Base-by-base conservation (phyloP, 1,140 invertebrate species). In the Neelides sp. region DNA sequence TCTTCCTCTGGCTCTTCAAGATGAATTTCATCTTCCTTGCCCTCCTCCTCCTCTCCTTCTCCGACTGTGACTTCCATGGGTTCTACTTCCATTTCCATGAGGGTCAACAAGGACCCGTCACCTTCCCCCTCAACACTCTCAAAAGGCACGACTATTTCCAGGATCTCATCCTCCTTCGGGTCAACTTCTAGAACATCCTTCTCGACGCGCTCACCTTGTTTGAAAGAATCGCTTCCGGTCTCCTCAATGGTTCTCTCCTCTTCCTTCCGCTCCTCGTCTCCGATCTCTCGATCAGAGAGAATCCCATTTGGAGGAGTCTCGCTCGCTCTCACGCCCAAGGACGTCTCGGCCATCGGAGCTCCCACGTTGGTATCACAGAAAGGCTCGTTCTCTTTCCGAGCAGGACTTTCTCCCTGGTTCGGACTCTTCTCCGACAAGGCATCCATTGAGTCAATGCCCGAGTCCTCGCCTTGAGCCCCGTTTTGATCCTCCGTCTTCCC, bases 381-480 rank as follows among this genome's bases (percentile, higher is more conserved):
- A 19, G 23, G 37, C 27, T 61, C 59, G 46, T 30, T 43, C 39
- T 65, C 64, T 54, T 67, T 67, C 13, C 66, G 59, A 53, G 64
- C 64, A 15, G 74, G 74, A 56, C 73, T 74, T 61, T 77, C 75
- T 24, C 75, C 80, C 64, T 90, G 85, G 65, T 89, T 87, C 2
- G 86, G 87, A 55, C 84, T 88, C 64, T 92, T 92, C 63, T 92
- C 87, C 20, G 85, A 89, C 3, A 90, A 66, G 2, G 87, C 86
- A 64, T 92, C 87, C 86, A 90, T 89, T 4, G 85, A 89, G 64
- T 92, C 87, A 17, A 92, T 90, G 2, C 87, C 86, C 34, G 85
- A 89, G 68, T 91, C 87, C 66, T 92, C 87, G 19, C 85, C 85
- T 53, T 66, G 63, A 17, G 59, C 65, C 50, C 65, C 67, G 7